Conservation (phyloP, 1,140 invertebrate species). For the Heliconius melpomene region DNA sequence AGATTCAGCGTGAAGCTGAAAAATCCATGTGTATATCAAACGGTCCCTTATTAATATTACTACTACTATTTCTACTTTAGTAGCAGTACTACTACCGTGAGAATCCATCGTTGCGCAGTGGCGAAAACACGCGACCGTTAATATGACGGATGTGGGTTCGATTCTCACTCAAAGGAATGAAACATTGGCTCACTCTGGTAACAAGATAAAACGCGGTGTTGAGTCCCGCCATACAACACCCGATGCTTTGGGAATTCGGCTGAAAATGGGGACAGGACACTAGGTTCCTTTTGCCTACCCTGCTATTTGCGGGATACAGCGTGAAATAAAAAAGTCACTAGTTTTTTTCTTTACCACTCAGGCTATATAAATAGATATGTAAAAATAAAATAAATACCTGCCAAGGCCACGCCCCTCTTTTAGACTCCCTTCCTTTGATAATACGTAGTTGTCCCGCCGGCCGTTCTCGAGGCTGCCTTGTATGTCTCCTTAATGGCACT, state of each 20-base stretch:
- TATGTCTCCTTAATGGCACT: constrained; percentile 79
- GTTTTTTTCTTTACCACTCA: background rate
- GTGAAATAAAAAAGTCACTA: background rate
- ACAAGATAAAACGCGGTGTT: background rate
- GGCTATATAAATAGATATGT: background rate
- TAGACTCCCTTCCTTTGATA: constrained; percentile 89
- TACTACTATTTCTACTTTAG: no score
- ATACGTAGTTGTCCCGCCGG: constrained; percentile 84
- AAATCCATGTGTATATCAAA: no score
- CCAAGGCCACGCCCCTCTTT: constrained; percentile 92
- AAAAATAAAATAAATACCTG: constrained; percentile 81
- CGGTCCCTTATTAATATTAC: no score
- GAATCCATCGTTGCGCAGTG: no score
- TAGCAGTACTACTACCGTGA: no score
- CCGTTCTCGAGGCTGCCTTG: constrained; percentile 78
- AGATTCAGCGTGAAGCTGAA: background rate
- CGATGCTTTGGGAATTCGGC: background rate
- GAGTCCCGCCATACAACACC: background rate
- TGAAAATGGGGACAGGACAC: no score
- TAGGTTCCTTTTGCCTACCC: background rate
- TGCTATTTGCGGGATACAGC: background rate
- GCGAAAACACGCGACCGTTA: no score
- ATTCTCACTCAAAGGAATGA: no score
- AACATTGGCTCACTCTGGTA: background rate
- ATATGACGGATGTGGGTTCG: no score